Conservation (phyloP, 2,113 vertebrate genomes). For the Heliornis fulica region DNA sequence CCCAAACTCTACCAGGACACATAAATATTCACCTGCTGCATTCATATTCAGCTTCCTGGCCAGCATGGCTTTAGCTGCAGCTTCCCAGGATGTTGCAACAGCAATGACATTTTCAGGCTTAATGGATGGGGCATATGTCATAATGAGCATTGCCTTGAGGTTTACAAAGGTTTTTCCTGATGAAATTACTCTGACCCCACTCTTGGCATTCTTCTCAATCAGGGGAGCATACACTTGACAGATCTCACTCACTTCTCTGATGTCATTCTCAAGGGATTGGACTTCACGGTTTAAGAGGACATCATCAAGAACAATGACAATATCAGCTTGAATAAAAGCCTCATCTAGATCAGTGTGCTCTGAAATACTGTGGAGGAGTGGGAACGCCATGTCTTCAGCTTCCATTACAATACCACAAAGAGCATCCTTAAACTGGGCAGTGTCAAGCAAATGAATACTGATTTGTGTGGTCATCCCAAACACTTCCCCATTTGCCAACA, state of each 20-base stretch:
- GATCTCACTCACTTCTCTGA: constrained; percentile 61
- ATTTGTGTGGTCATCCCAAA: constrained; percentile 75
- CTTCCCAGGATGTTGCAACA: constrained; percentile 78
- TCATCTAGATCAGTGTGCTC: constrained; percentile 70
- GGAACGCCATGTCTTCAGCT: constrained; percentile 74
- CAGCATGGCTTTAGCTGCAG: constrained; percentile 77
- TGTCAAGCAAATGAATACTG: constrained; percentile 84
- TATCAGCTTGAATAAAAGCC: constrained; percentile 80
- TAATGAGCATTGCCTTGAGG: constrained; percentile 79
- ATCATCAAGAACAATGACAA: constrained; percentile 87
- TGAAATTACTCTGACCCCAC: constrained; percentile 81
- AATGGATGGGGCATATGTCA: constrained; percentile 64
- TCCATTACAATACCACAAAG: constrained; percentile 74
- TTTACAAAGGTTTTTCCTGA: constrained; percentile 81
- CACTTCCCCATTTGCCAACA: constrained; percentile 76
- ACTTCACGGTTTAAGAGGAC: not conserved
- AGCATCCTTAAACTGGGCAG: constrained; percentile 17
- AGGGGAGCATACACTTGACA: constrained; percentile 78
- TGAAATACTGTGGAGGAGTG: constrained; percentile 74
- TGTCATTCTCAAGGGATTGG: not conserved
- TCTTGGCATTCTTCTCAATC: constrained; percentile 79
- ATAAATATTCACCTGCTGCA: constrained; percentile 71
- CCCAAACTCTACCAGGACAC: not conserved
- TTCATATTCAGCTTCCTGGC: constrained; percentile 79
- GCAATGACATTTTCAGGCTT: constrained; percentile 78